phyloP scores from a whole-genome alignment of 2,797 vertebrate species.

The Coranthus polyacanthus region DNA sequence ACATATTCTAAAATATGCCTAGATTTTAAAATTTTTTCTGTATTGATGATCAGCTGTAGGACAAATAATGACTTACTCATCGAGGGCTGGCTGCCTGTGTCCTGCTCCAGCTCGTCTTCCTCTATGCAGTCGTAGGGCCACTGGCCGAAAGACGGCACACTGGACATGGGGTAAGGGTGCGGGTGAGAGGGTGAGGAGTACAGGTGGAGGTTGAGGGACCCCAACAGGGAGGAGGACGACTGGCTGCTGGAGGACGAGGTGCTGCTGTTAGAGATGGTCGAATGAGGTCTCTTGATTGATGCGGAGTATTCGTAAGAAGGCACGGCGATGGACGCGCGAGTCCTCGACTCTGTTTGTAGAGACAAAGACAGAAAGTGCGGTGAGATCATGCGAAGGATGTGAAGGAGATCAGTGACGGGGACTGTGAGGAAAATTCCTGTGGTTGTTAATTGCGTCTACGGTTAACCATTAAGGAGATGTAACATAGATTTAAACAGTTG shows the following conservation, averaged over 20 bases:
- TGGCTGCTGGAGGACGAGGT: slow-evolving; percentile 90
- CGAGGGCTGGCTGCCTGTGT: slow-evolving; percentile 81
- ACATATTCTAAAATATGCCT: no score
- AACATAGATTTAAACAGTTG: slow-evolving; percentile 6
- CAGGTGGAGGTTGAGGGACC: slow-evolving; percentile 85
- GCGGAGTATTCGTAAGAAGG: slow-evolving; percentile 82
- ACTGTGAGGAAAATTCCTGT: slow-evolving; percentile 13
- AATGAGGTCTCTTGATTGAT: slow-evolving; percentile 89
- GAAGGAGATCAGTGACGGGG: no score
- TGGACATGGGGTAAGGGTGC: slow-evolving; percentile 63
- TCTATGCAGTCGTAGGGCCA: slow-evolving; percentile 88
- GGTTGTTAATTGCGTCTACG: slow-evolving; percentile 4
- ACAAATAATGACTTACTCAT: slow-evolving; percentile 75
- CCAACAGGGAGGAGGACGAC: slow-evolving; percentile 87
- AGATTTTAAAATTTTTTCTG: no score
- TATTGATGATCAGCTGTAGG: no score
- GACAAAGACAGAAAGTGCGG: slow-evolving; percentile 9
- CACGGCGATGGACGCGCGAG: slow-evolving; percentile 79
- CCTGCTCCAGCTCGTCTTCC: slow-evolving; percentile 89
- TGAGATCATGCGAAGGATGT: slow-evolving; percentile 8
- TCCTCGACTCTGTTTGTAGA: slow-evolving; percentile 77
- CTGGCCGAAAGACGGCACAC: slow-evolving; percentile 78
- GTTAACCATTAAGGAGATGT: slow-evolving; percentile 12
- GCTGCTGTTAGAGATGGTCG: slow-evolving; percentile 90
- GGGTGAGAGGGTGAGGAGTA: slow-evolving; percentile 78